These are phyloP conservation scores for Thryonomys swinderianus DNA, from an alignment of 2,113 vertebrate species.

Conservation along the genomic window DNA sequence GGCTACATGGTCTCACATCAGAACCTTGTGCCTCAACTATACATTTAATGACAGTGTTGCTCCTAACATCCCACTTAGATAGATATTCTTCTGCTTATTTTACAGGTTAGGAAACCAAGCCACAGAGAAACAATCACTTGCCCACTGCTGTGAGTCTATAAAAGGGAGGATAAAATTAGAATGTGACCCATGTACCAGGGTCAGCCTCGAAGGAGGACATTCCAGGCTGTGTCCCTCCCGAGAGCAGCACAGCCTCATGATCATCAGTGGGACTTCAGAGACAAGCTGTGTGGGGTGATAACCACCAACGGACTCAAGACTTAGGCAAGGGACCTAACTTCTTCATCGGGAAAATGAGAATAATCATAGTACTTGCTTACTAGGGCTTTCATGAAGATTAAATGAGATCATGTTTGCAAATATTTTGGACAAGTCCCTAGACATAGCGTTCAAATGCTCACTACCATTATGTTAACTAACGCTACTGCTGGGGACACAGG, in stretches of 20 bases:
- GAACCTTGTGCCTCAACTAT: not conserved
- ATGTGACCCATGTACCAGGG: not conserved
- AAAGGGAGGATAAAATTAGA: not conserved
- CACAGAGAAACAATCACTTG: not conserved
- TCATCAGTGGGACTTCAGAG: not conserved
- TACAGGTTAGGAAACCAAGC: not conserved
- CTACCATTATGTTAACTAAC: not conserved
- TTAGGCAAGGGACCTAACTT: not conserved
- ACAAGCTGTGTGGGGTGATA: not conserved
- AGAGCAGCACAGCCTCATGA: not conserved
- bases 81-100: not conserved
- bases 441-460: not conserved
- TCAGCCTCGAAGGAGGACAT: not conserved
- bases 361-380: not conserved
- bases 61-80: not conserved
- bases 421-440: not conserved
- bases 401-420: constrained; percentile 35
- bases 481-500: not conserved
- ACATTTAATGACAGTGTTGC: not conserved
- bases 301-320: not conserved
- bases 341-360: not conserved
- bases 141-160: not conserved
- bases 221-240: not conserved
- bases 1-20: not conserved
- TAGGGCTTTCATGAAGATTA: not conserved